Evolutionary conservation across 2,797 vertebrate genomes (phyloP).

Genomic region (Oceanodroma leucorhoa): DNA sequence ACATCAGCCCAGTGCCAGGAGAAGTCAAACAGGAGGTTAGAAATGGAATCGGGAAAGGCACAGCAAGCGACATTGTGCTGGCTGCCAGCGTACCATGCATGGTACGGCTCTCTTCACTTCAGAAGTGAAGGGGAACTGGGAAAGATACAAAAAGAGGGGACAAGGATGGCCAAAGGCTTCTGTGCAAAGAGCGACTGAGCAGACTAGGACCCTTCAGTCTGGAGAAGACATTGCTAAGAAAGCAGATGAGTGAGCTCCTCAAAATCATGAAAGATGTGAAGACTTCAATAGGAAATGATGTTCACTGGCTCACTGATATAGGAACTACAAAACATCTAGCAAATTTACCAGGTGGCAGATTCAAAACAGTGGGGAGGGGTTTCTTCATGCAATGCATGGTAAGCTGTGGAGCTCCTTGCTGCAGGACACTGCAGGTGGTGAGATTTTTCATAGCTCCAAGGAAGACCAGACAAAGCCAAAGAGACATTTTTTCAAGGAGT

Average conservation of each 20-base stretch:
- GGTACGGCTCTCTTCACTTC: background rate
- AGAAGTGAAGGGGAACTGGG: background rate
- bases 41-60: background rate
- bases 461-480: background rate
- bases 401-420: background rate
- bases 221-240: background rate
- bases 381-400: background rate
- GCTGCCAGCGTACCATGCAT: fast-evolving
- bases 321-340: background rate
- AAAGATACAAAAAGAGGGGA: background rate
- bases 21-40: background rate
- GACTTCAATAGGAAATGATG: background rate
- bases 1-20: background rate
- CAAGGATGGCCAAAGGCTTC: background rate
- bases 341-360: background rate
- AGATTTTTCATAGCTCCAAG: background rate
- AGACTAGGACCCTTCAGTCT: background rate
- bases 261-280: background rate
- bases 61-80: background rate
- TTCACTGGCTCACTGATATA: background rate
- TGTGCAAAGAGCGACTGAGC: background rate
- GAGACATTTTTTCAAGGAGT: background rate
- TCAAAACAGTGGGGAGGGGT: background rate
- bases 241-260: background rate
- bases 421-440: background rate